A percentile compares a stretch with the other conserved stretches of the same genome.
Conservation (phyloP, 2,888 invertebrate genomes). For the Malthinus seriepunctatus region DNA sequence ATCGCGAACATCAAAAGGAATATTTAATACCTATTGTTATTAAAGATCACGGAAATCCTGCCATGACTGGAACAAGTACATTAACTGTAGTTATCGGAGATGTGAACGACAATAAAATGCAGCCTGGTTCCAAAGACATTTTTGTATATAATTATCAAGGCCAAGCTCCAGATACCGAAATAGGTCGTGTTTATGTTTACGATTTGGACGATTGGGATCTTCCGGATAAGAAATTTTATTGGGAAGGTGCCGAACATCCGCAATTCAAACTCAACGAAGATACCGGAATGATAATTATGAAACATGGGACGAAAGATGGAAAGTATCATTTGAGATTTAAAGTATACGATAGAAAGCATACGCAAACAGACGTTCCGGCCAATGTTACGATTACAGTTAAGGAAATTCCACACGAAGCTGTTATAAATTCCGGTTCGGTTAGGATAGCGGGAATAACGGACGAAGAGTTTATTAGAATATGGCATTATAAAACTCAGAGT, state of each 20-base stretch:
- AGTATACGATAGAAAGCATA: conserved; percentile 93
- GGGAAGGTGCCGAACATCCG: conserved; percentile 86
- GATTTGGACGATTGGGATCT: conserved; percentile 99
- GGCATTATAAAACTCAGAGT: conserved; percentile 88
- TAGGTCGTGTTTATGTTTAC: conserved; percentile 95
- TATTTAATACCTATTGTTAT: conserved; percentile 97
- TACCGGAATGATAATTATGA: conserved; percentile 95
- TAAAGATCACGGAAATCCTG: conserved; percentile 95
- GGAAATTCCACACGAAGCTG: conserved; percentile 94
- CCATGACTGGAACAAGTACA: conserved; percentile 95
- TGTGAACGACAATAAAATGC: conserved; percentile 98
- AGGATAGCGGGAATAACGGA: conserved; percentile 92
- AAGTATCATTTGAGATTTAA: conserved; percentile 79
- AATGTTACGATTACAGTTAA: conserved; percentile 94
- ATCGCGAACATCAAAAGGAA: conserved; percentile 94
- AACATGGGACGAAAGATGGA: conserved; percentile 88
- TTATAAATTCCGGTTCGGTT: conserved; percentile 93
- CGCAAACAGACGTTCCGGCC: conserved; percentile 93
- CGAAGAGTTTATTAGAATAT: conserved; percentile 93
- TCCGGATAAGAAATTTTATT: conserved; percentile 95
- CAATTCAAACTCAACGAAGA: conserved; percentile 88
- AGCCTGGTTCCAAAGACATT: conserved; percentile 95
- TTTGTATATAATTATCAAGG: conserved; percentile 97
- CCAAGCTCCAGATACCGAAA: conserved; percentile 83
- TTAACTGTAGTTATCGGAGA: conserved; percentile 97